Base-by-base conservation (phyloP, 2,797 vertebrate species). In the Periparus ater region DNA sequence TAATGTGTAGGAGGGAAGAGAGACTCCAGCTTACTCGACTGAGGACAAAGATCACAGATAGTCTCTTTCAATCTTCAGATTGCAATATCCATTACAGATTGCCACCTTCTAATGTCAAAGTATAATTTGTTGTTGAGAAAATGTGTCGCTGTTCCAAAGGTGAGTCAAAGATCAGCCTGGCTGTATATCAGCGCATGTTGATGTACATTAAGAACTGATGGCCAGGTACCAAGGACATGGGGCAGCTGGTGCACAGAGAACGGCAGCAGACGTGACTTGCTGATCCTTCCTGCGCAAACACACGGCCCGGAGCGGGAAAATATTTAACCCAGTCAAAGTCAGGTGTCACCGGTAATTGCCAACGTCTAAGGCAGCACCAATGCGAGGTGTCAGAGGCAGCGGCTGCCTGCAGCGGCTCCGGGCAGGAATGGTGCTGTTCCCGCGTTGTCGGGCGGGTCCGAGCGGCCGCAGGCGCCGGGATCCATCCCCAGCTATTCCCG, bases 41-140 rank as follows among this genome's bases (percentile, higher is more conserved):
- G 95, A 96, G 96, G 85, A 91, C 88, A 62, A 26, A 89, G 97
- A 97, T 97, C 98, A 97, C 96, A 68, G 95, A 85, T 73, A 89
- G 86, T 83, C 93, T 88, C 93, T 95, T 84, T 95, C 95, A 93
- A 51, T 95, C 96, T 96, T 95, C 95, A 95, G 97, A 97, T 97
- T 95, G 95, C 94, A 94, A 91, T 97, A 96, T 98, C 97, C 96
- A 92, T 97, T 98, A 97, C 95, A 96, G 95, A 94, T 66, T 58
- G 66, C 91, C 95, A 95, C 89, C 96, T 97, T 96, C 97, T 96
- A 95, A 88, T 91, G 97, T 97, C 97, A 97, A 96, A 95, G 91
- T 48, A 80, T 97, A 97, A 98, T 98, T 97, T 97, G 97, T 95
- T 94, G 95, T 88, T 75, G 89, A 91, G 91, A 86, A 92, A 95